Conservation (phyloP, 92 coral and sea anemone species). For the Palythoa heliodiscus region DNA sequence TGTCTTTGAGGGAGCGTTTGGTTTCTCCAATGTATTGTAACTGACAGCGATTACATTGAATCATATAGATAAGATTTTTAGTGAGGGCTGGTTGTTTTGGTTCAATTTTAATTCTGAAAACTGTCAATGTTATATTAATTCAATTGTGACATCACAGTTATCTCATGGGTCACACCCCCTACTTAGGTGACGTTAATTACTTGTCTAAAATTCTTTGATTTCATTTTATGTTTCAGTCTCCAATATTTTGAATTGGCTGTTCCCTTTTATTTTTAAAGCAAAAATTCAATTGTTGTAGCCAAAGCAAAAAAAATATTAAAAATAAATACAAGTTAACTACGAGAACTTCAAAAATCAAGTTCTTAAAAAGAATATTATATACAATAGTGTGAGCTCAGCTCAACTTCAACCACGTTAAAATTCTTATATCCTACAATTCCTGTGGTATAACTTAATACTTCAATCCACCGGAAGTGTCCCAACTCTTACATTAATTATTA, state of each 20-base stretch:
- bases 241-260: background rate
- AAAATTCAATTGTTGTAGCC: background rate
- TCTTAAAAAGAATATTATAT: background rate
- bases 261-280: background rate
- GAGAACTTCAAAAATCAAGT: background rate
- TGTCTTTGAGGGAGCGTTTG: no score
- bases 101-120: no score
- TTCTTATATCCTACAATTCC: slow-evolving; percentile 31
- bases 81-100: no score
- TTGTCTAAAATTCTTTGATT: background rate
- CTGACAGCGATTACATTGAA: no score
- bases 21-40: no score
- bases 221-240: background rate
- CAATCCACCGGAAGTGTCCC: background rate
- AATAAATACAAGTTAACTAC: background rate
- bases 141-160: no score
- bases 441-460: slow-evolving; percentile 28
- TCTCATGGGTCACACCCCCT: background rate
- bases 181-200: no score
- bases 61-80: no score
- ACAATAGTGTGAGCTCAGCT: slow-evolving; percentile 42
- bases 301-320: background rate
- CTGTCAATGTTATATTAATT: no score
- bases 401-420: background rate
- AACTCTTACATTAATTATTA: background rate